Base-by-base conservation (phyloP, 2,797 vertebrate genomes). In the Macropodus opercularis region DNA sequence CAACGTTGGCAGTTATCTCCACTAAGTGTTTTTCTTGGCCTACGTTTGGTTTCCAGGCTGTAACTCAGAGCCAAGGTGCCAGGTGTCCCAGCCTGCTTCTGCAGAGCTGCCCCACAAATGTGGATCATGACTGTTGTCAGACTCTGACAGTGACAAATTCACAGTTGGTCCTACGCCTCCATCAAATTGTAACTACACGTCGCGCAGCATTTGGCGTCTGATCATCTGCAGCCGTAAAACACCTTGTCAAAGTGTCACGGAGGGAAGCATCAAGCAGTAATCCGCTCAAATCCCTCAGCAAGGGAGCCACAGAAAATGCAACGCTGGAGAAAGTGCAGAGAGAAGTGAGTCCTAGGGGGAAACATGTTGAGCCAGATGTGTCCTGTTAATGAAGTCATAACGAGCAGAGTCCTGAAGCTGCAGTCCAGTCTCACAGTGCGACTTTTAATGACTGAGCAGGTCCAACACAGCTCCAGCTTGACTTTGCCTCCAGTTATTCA, bases 21-120 rank as follows among this genome's bases (percentile, higher is more conserved):
- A 1, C 66, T 21, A 44, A 76, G 64, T 61, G 59, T 53, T 59
- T 65, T 42, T 32, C 31, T 34, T 14, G 4, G 13, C 35, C 40
- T 39, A 10, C 40, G 29, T 57, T 39, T 26, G 31, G 14, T 44
- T 23, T 66, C 6, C 29, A 27, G 60, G 63, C 68, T 42, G 62
- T 63, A 38, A 63, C 15, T 8, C 0, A 5, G 23, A 63, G 14
- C 15, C 23, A 34, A 19, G 1, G 34, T 13, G 36, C 18, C 26
- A 39, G 9, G 13, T 14, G 9, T 41, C 68, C 62, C 26, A 32
- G 19, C 3, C 34, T 36, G 31, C 6, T 9, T 15, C 39, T 19
- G 36, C 58, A 41, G 19, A 29, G 29, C 22, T 18, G 52, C 26
- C 22, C 21, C 50, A 4, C 5, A 26, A 7, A 13, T 19, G 34